phyloP scores from a whole-genome alignment of 2,888 invertebrate species.

The Agonopterix heracliana region DNA sequence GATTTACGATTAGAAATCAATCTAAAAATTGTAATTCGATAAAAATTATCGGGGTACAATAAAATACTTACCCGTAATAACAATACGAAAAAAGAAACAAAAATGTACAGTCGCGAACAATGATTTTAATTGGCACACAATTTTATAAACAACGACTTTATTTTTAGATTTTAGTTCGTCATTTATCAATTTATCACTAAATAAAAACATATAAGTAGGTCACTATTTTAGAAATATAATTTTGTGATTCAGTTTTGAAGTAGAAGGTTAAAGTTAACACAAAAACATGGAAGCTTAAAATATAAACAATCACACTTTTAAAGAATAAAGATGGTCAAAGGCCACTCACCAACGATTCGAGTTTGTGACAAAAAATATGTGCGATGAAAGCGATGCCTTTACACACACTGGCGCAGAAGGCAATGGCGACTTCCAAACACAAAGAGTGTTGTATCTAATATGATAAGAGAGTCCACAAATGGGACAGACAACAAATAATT shows the following conservation, averaged over 20 bases:
- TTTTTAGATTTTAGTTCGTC: too few species aligned
- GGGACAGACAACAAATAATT: constrained; percentile 29
- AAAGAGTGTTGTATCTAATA: constrained; percentile 30
- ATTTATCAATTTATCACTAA: too few species aligned
- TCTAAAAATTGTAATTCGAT: too few species aligned
- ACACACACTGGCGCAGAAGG: constrained; percentile 76
- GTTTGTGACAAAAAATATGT: neutral
- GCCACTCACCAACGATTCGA: neutral
- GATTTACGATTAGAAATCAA: too few species aligned
- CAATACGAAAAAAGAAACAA: too few species aligned
- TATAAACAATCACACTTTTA: neutral
- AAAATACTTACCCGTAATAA: too few species aligned
- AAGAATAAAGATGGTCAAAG: neutral
- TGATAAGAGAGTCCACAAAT: constrained; percentile 32
- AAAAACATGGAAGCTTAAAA: too few species aligned
- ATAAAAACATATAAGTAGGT: too few species aligned
- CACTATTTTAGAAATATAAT: too few species aligned
- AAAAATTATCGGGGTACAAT: too few species aligned
- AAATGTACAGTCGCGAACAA: constrained; percentile 1
- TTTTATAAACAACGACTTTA: neutral
- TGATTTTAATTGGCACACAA: neutral
- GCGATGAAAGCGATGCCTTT: constrained; percentile 66
- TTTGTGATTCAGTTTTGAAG: too few species aligned
- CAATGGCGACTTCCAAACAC: constrained; percentile 43
- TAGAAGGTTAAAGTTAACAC: too few species aligned